Conservation (phyloP, 2,113 vertebrate species). For the Anas platyrhynchos region DNA sequence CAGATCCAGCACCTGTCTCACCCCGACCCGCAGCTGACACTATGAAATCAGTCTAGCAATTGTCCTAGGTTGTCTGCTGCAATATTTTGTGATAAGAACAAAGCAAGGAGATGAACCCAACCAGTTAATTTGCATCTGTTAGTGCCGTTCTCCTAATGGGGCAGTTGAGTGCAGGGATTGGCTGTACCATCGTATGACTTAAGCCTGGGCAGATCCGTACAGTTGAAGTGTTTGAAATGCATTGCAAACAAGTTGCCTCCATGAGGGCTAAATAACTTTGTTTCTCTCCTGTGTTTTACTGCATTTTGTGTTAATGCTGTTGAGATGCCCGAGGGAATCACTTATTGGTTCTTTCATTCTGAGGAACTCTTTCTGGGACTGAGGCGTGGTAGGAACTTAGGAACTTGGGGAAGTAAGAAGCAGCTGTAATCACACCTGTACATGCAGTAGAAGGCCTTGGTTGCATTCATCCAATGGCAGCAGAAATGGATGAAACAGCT, state of each 20-base stretch:
- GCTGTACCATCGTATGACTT: not conserved
- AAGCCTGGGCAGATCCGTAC: fast-evolving
- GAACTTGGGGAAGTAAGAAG: not conserved
- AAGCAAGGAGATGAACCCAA: not conserved
- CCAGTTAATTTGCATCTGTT: not conserved
- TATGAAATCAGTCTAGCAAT: not conserved
- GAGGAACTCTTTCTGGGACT: slow-evolving; percentile 14
- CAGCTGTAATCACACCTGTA: slow-evolving; percentile 1
- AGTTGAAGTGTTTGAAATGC: not conserved
- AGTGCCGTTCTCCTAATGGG: not conserved
- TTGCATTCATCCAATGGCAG: not conserved
- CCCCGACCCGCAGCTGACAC: not conserved
- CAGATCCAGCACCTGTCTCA: not conserved
- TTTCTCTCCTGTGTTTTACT: not conserved
- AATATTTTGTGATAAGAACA: not conserved
- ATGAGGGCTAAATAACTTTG: not conserved
- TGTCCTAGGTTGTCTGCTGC: not conserved
- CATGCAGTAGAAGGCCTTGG: not conserved
- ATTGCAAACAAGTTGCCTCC: not conserved
- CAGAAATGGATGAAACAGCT: not conserved
- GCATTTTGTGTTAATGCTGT: slow-evolving; percentile 34
- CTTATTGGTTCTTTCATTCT: slow-evolving; percentile 33
- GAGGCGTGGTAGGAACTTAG: not conserved
- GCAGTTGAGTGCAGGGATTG: not conserved
- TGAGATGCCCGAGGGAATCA: slow-evolving; percentile 14